phyloP scores from a whole-genome alignment of 1,140 invertebrate genomes.

The Coenobita brevimanus region DNA sequence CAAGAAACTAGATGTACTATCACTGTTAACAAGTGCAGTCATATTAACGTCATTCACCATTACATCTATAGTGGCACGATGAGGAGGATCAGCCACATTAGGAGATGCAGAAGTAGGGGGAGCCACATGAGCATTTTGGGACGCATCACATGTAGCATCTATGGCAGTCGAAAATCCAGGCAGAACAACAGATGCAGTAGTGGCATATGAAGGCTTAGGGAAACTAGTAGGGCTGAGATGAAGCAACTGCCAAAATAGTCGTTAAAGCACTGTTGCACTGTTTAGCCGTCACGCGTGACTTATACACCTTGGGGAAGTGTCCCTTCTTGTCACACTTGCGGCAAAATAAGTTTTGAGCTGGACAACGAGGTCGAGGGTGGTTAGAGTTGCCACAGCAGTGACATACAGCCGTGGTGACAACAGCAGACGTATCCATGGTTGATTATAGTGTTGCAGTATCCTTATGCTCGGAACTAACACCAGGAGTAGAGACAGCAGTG shows the following conservation, averaged over 20 bases:
- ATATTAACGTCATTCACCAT: not conserved
- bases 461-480: too few relatives aligned
- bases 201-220: not conserved
- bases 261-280: not conserved
- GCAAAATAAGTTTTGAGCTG: not conserved
- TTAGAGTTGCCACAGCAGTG: not conserved
- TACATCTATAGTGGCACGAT: not conserved
- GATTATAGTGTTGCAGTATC: too few relatives aligned
- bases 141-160: not conserved
- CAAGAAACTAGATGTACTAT: not conserved
- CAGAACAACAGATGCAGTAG: not conserved
- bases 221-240: not conserved
- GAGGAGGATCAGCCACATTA: not conserved
- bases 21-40: conserved; percentile 9
- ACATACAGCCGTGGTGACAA: not conserved
- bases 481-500: too few relatives aligned
- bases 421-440: not conserved
- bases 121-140: not conserved
- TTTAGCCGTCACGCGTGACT: not conserved
- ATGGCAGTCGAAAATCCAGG: not conserved
- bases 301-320: not conserved
- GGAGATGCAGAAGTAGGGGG: not conserved
- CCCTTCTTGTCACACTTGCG: too few relatives aligned
- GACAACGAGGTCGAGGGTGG: not conserved
- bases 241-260: not conserved